These are phyloP conservation scores for Phrynocephalus vlangalii DNA, from an alignment of 2,797 vertebrate genomes.

Conservation along the genomic window DNA sequence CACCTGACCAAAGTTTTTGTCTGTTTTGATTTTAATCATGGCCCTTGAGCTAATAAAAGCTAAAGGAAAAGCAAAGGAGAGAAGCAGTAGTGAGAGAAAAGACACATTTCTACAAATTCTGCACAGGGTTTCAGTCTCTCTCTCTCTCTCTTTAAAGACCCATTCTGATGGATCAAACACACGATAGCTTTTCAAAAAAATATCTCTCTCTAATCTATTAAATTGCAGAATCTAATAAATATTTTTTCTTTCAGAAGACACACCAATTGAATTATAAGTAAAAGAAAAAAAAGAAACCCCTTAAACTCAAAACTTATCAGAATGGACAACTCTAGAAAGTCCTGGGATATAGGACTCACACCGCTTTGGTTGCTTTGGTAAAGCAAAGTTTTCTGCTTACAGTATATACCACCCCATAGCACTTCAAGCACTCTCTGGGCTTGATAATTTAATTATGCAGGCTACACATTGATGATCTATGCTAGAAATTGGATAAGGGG, in stretches of 20 bases:
- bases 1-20: neutral
- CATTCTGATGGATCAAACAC: neutral
- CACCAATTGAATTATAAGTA: neutral
- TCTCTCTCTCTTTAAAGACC: neutral
- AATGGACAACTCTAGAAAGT: neutral
- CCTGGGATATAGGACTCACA: too few relatives aligned
- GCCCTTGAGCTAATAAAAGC: neutral
- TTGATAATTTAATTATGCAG: too few relatives aligned
- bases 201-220: neutral
- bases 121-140: too few relatives aligned
- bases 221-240: neutral
- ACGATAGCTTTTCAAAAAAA: neutral
- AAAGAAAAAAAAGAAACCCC: neutral
- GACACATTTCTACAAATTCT: neutral
- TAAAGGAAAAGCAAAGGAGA: neutral
- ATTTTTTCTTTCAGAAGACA: neutral
- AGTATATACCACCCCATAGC: too few relatives aligned
- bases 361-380: too few relatives aligned
- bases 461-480: too few relatives aligned
- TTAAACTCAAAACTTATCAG: neutral
- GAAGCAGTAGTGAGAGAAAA: neutral
- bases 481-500: too few relatives aligned
- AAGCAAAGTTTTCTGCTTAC: too few relatives aligned
- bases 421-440: too few relatives aligned
- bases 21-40: neutral